A percentile compares a stretch with the other conserved stretches of the same genome.
Evolutionary conservation across 2,113 vertebrate genomes (phyloP).

Genomic region (Nerophis ophidion): DNA sequence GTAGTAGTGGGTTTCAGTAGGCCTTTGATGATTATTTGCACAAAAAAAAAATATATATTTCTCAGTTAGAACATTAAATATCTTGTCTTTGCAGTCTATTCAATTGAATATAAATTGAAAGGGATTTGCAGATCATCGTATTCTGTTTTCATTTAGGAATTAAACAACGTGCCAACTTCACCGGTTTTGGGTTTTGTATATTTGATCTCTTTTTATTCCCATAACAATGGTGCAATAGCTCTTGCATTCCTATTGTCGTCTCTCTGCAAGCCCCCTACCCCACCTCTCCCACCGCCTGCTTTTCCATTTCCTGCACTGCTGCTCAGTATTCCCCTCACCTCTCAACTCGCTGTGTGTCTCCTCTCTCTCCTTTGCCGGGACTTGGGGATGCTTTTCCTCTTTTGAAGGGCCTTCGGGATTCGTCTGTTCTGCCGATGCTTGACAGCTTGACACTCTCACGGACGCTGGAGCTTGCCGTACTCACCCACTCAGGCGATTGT

Average conservation of each 20-base stretch:
- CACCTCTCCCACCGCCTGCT: neutral
- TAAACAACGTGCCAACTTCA: too few species aligned
- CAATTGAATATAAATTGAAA: too few species aligned
- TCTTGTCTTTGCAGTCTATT: too few species aligned
- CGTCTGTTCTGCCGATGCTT: constrained; percentile 36
- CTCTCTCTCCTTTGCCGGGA: neutral
- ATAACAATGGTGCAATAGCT: neutral
- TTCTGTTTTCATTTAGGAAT: too few species aligned
- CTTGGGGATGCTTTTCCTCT: constrained; percentile 27
- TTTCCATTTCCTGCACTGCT: neutral
- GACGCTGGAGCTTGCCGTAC: constrained; percentile 15
- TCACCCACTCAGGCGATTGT: constrained; percentile 29
- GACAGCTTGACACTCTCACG: constrained; percentile 49
- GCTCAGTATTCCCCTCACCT: constrained; percentile 20
- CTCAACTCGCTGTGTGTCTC: neutral
- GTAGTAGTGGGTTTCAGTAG: too few species aligned
- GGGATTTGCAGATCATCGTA: too few species aligned
- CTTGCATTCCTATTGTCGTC: neutral
- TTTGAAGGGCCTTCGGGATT: constrained; percentile 45
- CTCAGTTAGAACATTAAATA: too few species aligned
- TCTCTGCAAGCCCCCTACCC: neutral
- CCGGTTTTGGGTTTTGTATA: too few species aligned
- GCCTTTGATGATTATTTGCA: too few species aligned
- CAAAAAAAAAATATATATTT: too few species aligned
- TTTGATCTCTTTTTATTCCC: neutral